Base-by-base conservation (phyloP, 2,888 invertebrate genomes). In the Protodeltote pygarga region DNA sequence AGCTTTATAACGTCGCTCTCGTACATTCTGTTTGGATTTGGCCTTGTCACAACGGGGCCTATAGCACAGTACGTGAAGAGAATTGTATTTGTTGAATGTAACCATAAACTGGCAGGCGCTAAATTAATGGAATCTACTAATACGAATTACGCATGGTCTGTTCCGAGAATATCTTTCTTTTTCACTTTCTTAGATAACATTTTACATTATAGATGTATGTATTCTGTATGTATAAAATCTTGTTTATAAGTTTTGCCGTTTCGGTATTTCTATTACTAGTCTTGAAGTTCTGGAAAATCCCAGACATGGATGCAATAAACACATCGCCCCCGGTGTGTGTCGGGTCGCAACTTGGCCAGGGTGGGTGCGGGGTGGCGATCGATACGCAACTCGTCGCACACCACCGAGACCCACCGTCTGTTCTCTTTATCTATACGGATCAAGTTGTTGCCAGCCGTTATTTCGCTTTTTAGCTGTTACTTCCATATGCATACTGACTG, bases 271-370 rank as follows among this genome's bases (percentile, higher is more conserved):
- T 28, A 28, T 40, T 31, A 23, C 24, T 15, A 17, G 20, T 21
- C 24, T 20, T 46, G 68, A 59, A 69, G 71, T 66, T 70, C 62
- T 65, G 75, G 74, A 73, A 79, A 75, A 74, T 60, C 73, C 80
- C 77, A 81, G 83, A 81, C 77, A 57, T 65, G 65, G 65, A 48
- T 73, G 75, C 66, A 75, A 71, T 75, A 75, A 73, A 77, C 73
- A 71, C 71, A 70, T 67, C 70, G 75, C 65, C 62, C 34, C 34
- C 49, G 66, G 62, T 50, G 46, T 51, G 54, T 60, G 35, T 61
- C 51, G 58, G 62, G 63, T 65, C 35, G 47, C 34, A 31, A n/a
- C n/a, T n/a, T n/a, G n/a, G n/a, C n/a, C n/a, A 49, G 50, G 41
- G 47, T 41, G 65, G 63, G 51, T 24, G 52, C 38, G 55, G 44